These are phyloP conservation scores for Intellagama lesueurii DNA, from an alignment of 2,797 vertebrate species.

Conservation along the genomic window DNA sequence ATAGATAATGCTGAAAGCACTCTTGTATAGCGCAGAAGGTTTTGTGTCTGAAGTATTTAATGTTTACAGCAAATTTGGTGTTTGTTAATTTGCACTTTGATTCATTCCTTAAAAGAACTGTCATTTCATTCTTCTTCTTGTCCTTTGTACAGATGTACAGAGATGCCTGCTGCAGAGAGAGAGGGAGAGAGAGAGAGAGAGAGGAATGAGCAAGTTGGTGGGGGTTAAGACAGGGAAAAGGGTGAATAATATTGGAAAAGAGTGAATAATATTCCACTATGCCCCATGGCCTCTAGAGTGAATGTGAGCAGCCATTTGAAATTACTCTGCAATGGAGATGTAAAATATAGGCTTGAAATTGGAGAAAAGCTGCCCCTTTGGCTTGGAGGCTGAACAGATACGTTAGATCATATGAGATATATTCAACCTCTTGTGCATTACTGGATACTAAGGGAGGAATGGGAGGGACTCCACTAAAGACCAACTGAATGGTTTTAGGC, in stretches of 20 bases:
- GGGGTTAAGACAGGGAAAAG: background rate
- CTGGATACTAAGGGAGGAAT: conserved; percentile 36
- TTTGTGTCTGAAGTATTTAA: conserved; percentile 80
- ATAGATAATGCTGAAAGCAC: conserved; percentile 84
- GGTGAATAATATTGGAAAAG: conserved; percentile 54
- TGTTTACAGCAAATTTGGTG: conserved; percentile 75
- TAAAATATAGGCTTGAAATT: conserved; percentile 54
- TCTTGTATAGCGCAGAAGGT: conserved; percentile 73
- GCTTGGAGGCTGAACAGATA: conserved; percentile 53
- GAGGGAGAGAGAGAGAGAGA: background rate
- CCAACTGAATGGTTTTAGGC: conserved; percentile 7
- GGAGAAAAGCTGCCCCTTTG: conserved; percentile 36
- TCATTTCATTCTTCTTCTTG: conserved; percentile 66
- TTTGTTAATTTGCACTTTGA: conserved; percentile 75
- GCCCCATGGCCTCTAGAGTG: conserved; percentile 49
- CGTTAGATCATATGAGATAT: conserved; percentile 40
- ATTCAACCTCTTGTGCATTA: conserved; percentile 53
- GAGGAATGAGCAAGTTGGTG: conserved; percentile 35
- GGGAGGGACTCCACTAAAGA: background rate
- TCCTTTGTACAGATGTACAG: conserved; percentile 66
- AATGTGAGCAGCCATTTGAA: conserved; percentile 51
- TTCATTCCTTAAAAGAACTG: conserved; percentile 70
- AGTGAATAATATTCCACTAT: conserved; percentile 46
- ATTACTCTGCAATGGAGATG: conserved; percentile 54
- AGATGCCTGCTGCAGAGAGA: conserved; percentile 58